These are phyloP conservation scores for Chironomus tepperi DNA, from an alignment of 1,140 invertebrate genomes.

Conservation along the genomic window DNA sequence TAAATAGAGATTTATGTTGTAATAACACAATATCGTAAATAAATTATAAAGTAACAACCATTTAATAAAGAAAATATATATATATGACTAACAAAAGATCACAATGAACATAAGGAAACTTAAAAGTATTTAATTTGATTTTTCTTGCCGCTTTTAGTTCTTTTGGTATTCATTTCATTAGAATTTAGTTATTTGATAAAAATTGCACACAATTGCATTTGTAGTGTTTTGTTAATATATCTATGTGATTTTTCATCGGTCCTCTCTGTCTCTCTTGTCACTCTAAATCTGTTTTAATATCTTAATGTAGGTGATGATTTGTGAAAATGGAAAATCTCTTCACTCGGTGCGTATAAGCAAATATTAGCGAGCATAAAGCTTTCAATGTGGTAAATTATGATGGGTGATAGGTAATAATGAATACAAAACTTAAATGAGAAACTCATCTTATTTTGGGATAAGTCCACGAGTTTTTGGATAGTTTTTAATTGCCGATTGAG, in stretches of 20 bases:
- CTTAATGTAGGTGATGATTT: too few relatives aligned
- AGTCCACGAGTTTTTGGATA: conserved; percentile 39
- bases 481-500: conserved; percentile 32
- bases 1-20: background rate
- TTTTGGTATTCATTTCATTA: background rate
- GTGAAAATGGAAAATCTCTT: background rate
- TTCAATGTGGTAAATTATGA: background rate
- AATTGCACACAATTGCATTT: background rate
- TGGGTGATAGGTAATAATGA: background rate
- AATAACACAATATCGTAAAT: background rate
- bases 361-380: background rate
- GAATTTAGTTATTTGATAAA: background rate
- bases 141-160: background rate
- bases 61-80: background rate
- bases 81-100: background rate
- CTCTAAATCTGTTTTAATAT: too few relatives aligned
- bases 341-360: background rate
- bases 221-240: background rate
- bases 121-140: background rate
- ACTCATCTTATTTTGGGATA: conserved; percentile 36
- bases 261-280: too few relatives aligned
- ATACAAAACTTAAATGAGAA: background rate
- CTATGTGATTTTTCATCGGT: too few relatives aligned
- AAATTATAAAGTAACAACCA: background rate
- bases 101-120: background rate